Base-by-base conservation (phyloP, 1,140 invertebrate genomes). In the Euschistus heros region DNA sequence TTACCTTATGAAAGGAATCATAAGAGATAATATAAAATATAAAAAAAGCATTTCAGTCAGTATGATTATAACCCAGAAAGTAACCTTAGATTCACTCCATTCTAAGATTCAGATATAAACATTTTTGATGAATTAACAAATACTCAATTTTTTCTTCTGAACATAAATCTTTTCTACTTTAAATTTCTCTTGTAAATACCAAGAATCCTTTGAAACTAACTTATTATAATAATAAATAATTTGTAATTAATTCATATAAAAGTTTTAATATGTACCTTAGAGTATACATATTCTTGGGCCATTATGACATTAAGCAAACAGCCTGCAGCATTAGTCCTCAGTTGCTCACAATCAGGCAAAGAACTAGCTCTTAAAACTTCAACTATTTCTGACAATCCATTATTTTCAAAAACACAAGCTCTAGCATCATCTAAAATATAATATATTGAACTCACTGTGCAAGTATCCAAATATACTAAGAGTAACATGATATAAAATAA, bases 221-320 rank as follows among this genome's bases (percentile, higher is more conserved):
- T 30, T 30, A 5, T 5, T 30, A 5, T 30, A 30, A 30, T 30
- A 30, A 5, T 30, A 30, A 30, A n/a, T n/a, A n/a, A n/a, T n/a
- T 30, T 30, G 8, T 30, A 30, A 30, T 30, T 30, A 30, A 30
- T 5, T 30, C 26, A 13, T 62, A 63, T 54, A 57, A 55, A 37
- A 55, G 62, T n/a, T n/a, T n/a, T n/a, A n/a, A 54, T 27, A 30
- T 4, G 20, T 59, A 75, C 75, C 72, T 78, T 72, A 15, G 73
- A 67, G 55, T 84, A 80, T 59, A 85, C 77, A 64, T 82, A 79
- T 73, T 86, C 82, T 72, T 88, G 86, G 24, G 84, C 86, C 62
- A 88, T 84, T 50, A 89, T 80, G 72, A 90, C 84, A 76, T 93
- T 94, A 13, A 92, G 79, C 14, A 94, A 76, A 68, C 88, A 83